Conservation (phyloP, 1,140 invertebrate species). For the Cotesia glomerata region DNA sequence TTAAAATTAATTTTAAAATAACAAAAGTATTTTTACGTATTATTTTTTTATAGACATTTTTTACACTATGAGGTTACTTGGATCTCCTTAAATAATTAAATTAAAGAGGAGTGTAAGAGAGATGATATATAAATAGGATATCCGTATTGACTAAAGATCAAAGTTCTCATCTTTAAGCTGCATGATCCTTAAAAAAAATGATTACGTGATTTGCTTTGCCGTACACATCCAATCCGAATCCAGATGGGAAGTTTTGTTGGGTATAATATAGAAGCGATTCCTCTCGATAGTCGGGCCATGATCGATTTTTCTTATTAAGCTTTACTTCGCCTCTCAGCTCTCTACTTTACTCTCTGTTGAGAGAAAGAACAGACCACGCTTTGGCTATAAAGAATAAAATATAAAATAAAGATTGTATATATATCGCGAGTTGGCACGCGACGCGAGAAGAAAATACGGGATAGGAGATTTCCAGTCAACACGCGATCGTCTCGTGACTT, state of each 20-base stretch:
- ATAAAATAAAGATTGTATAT: too few species aligned
- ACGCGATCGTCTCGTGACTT: constrained; percentile 2
- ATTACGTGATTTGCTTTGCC: constrained; percentile 8
- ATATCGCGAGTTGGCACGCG: constrained; percentile 1
- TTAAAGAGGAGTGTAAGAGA: not conserved
- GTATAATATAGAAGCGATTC: constrained; percentile 15
- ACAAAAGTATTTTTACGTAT: too few species aligned
- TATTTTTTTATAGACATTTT: too few species aligned
- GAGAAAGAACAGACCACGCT: too few species aligned
- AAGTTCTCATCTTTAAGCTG: constrained; percentile 10
- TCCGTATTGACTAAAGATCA: constrained; percentile 15
- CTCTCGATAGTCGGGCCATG: constrained; percentile 11
- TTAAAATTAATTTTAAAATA: too few species aligned
- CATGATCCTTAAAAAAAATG: not conserved
- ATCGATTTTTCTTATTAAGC: constrained; percentile 10
- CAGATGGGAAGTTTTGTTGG: not conserved
- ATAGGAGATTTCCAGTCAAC: not conserved
- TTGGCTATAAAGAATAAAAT: too few species aligned
- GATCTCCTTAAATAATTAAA: not conserved
- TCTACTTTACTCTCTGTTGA: not conserved
- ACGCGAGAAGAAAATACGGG: not conserved
- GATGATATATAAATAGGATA: too few species aligned
- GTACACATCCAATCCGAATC: not conserved
- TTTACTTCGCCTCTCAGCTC: not conserved
- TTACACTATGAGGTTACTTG: too few species aligned